These are phyloP conservation scores for Copidosoma floridanum DNA, from an alignment of 1,140 invertebrate species.

Conservation along the genomic window DNA sequence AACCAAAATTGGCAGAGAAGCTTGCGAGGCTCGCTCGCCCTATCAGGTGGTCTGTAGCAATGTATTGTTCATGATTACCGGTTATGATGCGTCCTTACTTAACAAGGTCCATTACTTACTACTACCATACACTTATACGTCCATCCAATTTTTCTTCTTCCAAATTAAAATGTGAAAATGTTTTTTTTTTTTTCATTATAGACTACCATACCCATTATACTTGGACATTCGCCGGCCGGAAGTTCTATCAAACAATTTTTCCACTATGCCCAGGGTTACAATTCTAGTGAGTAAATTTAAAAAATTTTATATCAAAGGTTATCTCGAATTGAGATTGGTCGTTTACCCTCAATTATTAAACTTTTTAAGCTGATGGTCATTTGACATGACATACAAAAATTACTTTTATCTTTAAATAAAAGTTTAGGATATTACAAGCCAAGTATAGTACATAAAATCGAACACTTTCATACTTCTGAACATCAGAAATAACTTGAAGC, in stretches of 20 bases:
- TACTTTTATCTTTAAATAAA: no score
- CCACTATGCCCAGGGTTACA: constrained; percentile 65
- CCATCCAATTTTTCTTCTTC: no score
- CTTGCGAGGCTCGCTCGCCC: constrained; percentile 57
- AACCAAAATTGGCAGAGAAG: constrained; percentile 51
- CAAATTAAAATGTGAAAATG: no score
- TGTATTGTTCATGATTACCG: constrained; percentile 67
- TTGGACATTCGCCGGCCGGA: constrained; percentile 73
- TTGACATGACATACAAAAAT: no score
- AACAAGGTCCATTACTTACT: constrained; percentile 40
- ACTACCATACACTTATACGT: no score
- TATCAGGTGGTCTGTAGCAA: constrained; percentile 60
- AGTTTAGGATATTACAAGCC: no score
- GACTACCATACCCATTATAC: constrained; percentile 65
- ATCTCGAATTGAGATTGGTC: no score
- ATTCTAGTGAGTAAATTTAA: constrained; percentile 49
- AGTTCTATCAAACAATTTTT: constrained; percentile 73
- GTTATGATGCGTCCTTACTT: constrained; percentile 60
- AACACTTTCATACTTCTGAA: no score
- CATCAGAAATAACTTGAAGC: no score
- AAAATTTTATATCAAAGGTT: neutral
- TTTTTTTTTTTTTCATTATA: constrained; percentile 24
- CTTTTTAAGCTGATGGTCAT: no score
- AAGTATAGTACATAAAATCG: no score
- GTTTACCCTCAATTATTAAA: no score